Evolutionary conservation across 2,888 invertebrate genomes (phyloP), one percentile per base, ranked within the genome.

Genomic region (Amiota communis): DNA sequence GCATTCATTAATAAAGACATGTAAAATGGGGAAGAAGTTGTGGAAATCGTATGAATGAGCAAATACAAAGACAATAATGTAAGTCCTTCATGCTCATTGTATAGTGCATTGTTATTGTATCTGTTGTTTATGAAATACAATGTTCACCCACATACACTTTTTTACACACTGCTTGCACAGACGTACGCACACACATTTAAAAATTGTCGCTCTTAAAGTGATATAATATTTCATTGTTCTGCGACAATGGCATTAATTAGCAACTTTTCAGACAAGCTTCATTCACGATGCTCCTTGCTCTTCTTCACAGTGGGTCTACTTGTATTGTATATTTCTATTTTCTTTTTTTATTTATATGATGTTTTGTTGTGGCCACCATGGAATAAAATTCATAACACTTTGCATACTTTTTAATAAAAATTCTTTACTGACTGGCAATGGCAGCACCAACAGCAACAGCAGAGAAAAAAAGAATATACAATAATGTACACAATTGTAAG

Each of bases 161-260:
- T 36, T 36, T 6, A 36, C 36, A 36, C 36, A 36, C 1, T 4
- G 36, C 8, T 4, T 23, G 23, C 3, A 36, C 36, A 36, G 0
- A 36, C 8, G 4, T 36, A 36, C 36, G 8, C 36, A 36, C 36
- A 36, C 36, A 36, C 36, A 47, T 49, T 68, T 79, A 53, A 68
- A 68, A 36, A 36, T 36, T 36, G 36, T 51, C 20, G 23, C 53
- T 20, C 67, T 68, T 68, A 68, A 68, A 53, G 46, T 68, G 53
- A 53, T 68, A 68, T 68, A 68, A 68, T 68, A 68, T 51, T 51
- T 68, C 23, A 68, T 68, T 68, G 67, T 68, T 68, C 13, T 48
- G 51, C 67, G 13, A 83, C 85, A 83, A 83, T 84, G 83, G 84
- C 83, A 83, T 83, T 83, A 83, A 83, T 83, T 83, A 83, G 84